Evolutionary conservation across 2,113 vertebrate genomes (phyloP).

Genomic region (western clawed frog (Xenopus tropicalis)): UCB_Xtro_10.0 CM004444.2:169633001-169633500

Average conservation of each 20-base stretch:
- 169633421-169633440: constrained; percentile 18
- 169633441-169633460: constrained; percentile 11
- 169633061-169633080: constrained; percentile 31
- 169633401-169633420: constrained; percentile 32
- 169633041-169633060: constrained; percentile 42
- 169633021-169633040: not conserved
- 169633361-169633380: constrained; percentile 37
- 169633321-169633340: constrained; percentile 1
- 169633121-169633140: constrained; percentile 46
- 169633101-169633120: constrained; percentile 41
- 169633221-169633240: constrained; percentile 42
- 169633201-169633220: constrained; percentile 42
- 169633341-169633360: constrained; percentile 12
- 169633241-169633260: constrained; percentile 19
- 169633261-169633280: constrained; percentile 51
- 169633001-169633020: too few relatives aligned
- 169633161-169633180: constrained; percentile 51
- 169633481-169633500: too few relatives aligned
- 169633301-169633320: not conserved
- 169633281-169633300: constrained; percentile 48
- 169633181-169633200: constrained; percentile 43
- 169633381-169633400: constrained; percentile 25
- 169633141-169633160: constrained; percentile 48
- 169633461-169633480: too few relatives aligned
- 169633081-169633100: constrained; percentile 44